Evolutionary conservation across 2,113 vertebrate species (phyloP), one percentile per base, ranked within the genome.

Genomic region (Oryzias javanicus): DNA sequence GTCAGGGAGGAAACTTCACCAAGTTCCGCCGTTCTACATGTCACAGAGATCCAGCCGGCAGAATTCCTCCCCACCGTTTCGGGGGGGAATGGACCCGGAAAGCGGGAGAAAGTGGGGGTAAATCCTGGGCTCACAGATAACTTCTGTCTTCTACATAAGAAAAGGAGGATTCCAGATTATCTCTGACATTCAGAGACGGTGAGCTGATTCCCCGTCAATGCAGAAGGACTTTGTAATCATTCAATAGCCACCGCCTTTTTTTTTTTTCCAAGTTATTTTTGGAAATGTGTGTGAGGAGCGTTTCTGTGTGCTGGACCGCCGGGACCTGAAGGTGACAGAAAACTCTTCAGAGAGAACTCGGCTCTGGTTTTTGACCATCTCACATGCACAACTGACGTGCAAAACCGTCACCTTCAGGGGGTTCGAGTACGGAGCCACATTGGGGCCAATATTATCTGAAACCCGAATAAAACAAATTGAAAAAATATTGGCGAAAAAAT

Each of bases 141-240:
- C 78, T 86, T 76, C 64, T 64, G 54, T 73, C 56, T 62, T 85
- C 76, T 84, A 76, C 76, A 82, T 83, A 82, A 87, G 84, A 92
- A 90, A 91, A 87, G 86, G 72, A 79, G 86, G 87, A 91, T 90
- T 91, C 83, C 65, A 86, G 87, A 90, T 92, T 92, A 91, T 87
- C 81, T 75, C 82, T 78, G 71, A 71, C 85, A 76, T 86, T 87
- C 85, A 83, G 78, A 80, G 72, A 75, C 80, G 58, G 69, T 52
- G 57, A 86, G 85, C 62, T 79, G 71, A 82, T 84, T 69, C 84
- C 76, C 55, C 20, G 60, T 87, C 81, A 80, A 83, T 84, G 54
- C 83, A 78, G 70, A 63, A 75, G 71, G 80, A 88, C 84, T 84
- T 81, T 49, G 57, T 65, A 81, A 72, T 22, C 64, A 70, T 74